Evolutionary conservation across 2,888 invertebrate genomes (phyloP), one percentile per base, ranked within the genome.

Genomic region (Pterostichus madidus): DNA sequence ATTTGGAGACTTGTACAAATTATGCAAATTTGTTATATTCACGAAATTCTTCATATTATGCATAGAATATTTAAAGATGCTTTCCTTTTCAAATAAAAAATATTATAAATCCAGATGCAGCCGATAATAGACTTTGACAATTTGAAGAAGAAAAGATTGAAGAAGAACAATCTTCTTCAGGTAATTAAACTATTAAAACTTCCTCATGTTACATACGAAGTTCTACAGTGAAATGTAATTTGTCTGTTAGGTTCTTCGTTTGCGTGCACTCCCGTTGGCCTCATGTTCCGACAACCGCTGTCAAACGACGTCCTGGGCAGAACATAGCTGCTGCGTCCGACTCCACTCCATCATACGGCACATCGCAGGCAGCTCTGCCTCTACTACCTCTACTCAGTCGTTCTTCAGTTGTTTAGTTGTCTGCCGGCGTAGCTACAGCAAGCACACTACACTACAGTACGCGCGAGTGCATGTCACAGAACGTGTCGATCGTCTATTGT

Each of bases 381-480:
- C 59, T 31, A 11, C 11, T 11, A 24, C 24, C 24, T 24, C 59
- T 59, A 31, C n/a, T 64, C 68, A 71, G 68, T 71, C 46, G 68
- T 17, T 71, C 44, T 71, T 71, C 68, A 24, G 68, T 15, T 71
- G 68, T 71, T 71, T 44, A 24, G 68, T 15, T 71, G 68, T 71
- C 44, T 39, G 5, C n/a, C n/a, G 13, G 44, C 44, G 68, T 10
- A 71, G 39, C 17, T 44, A 44, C 68, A 71, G 68, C 44, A 17
- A 39, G 4, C 68, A 24, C 24, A 24, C 24, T 24, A 24, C 24
- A 24, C 24, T 24, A 24, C 24, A 24, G 2, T 24, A 24, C 15
- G 11, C 39, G 46, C 44, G 68, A 56, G 56, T 71, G 68, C 17
- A 17, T 71, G 68, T 71, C 44, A 17, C 68, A 17, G 11, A 44